Percentiles rank a stretch among this genome's conserved stretches.
Evolutionary conservation across 2,113 vertebrate genomes (phyloP).

Genomic region (Malurus cyaneus): DNA sequence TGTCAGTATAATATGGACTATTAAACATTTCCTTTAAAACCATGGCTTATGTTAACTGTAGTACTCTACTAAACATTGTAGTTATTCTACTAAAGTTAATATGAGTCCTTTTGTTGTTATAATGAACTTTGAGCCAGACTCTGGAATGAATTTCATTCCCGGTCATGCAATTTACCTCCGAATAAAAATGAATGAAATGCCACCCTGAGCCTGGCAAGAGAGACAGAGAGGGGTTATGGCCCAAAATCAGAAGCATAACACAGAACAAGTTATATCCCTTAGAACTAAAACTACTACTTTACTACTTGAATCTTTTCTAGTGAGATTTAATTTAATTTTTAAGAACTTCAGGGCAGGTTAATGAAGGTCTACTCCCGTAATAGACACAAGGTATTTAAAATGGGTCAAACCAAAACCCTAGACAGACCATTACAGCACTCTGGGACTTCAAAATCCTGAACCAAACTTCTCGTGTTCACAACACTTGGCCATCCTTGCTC

Average conservation of each 20-base stretch:
- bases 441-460: not conserved
- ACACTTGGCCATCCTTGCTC: not conserved
- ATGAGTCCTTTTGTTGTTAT: not conserved
- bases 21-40: not conserved
- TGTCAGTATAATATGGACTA: not conserved
- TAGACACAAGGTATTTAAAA: not conserved
- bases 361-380: constrained; percentile 26
- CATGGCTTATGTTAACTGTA: not conserved
- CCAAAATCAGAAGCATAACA: not conserved
- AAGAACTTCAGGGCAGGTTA: constrained; percentile 37
- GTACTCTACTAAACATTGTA: not conserved
- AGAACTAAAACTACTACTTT: not conserved
- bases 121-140: not conserved
- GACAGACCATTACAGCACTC: not conserved
- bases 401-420: constrained; percentile 31
- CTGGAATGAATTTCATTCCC: not conserved
- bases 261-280: not conserved
- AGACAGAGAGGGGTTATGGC: not conserved
- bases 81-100: not conserved
- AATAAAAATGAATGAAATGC: not conserved
- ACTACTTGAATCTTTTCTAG: not conserved
- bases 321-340: constrained; percentile 48
- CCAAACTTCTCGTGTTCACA: not conserved
- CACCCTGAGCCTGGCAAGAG: not conserved
- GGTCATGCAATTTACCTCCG: not conserved